Percentiles rank a stretch among this genome's conserved stretches.
Evolutionary conservation across 2,888 invertebrate genomes (phyloP).

Genomic region (Cotesia congregata): DNA sequence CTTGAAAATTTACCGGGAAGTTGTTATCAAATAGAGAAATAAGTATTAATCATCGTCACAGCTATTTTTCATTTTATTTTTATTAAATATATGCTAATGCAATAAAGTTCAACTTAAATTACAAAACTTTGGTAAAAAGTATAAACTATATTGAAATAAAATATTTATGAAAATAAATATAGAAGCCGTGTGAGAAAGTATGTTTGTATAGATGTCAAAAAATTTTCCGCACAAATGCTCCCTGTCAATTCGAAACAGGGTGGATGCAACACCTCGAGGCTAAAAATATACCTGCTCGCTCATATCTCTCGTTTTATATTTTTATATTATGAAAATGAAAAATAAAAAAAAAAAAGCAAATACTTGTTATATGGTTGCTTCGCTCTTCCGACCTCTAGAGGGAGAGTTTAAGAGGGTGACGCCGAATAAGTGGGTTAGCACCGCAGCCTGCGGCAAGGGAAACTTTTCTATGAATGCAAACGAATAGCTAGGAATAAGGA

Average conservation of each 20-base stretch:
- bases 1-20: slow-evolving; percentile 4
- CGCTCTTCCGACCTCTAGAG: background rate
- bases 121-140: no score
- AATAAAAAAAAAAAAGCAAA: background rate
- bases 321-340: no score
- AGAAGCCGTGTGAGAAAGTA: background rate
- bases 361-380: slow-evolving; percentile 11
- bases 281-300: background rate
- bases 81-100: no score
- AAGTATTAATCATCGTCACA: no score
- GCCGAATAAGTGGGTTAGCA: slow-evolving; percentile 48
- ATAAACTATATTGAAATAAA: slow-evolving; percentile 1
- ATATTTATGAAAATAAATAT: background rate
- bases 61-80: no score
- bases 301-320: background rate
- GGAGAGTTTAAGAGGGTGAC: slow-evolving; percentile 21
- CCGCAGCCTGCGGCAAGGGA: slow-evolving; percentile 48
- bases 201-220: background rate
- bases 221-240: background rate
- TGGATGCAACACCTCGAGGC: background rate
- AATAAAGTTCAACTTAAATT: no score
- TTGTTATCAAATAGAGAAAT: background rate
- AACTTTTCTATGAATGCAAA: slow-evolving; percentile 37
- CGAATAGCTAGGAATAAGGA: background rate
- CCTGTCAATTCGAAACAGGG: background rate